phyloP scores from a whole-genome alignment of 2,113 vertebrate species.

The Nerophis lumbriciformis region DNA sequence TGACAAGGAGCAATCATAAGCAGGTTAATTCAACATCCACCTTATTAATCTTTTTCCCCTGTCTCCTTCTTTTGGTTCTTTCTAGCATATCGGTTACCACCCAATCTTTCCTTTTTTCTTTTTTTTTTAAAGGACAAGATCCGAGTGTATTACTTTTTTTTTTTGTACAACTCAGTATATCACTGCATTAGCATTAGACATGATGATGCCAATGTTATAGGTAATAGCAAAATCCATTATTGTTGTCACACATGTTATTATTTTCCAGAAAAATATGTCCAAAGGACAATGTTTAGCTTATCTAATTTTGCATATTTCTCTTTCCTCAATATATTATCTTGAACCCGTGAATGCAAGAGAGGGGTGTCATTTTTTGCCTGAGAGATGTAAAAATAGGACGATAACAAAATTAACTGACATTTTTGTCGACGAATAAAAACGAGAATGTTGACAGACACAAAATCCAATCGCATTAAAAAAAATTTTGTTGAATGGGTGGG shows the following conservation, averaged over 20 bases:
- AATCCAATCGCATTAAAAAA: too few relatives aligned
- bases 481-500: too few relatives aligned
- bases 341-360: slow-evolving; percentile 30
- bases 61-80: slow-evolving; percentile 67
- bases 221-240: not conserved
- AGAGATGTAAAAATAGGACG: not conserved
- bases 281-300: not conserved
- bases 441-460: too few relatives aligned
- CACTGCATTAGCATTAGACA: slow-evolving; percentile 23
- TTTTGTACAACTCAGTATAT: slow-evolving; percentile 10
- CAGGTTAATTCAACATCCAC: slow-evolving; percentile 75
- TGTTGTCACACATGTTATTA: not conserved
- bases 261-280: not conserved
- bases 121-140: slow-evolving; percentile 36
- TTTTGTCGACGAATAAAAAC: too few relatives aligned
- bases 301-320: not conserved
- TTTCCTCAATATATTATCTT: not conserved
- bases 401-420: too few relatives aligned
- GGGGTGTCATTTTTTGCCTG: slow-evolving; percentile 17
- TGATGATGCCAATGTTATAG: slow-evolving; percentile 2
- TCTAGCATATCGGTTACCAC: slow-evolving; percentile 50
- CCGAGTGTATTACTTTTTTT: slow-evolving; percentile 37
- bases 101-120: slow-evolving; percentile 32
- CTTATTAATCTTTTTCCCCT: slow-evolving; percentile 65
- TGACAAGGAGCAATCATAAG: slow-evolving; percentile 74